Evolutionary conservation across 1,140 invertebrate genomes (phyloP).

Genomic region (Andricus grossulariae): DNA sequence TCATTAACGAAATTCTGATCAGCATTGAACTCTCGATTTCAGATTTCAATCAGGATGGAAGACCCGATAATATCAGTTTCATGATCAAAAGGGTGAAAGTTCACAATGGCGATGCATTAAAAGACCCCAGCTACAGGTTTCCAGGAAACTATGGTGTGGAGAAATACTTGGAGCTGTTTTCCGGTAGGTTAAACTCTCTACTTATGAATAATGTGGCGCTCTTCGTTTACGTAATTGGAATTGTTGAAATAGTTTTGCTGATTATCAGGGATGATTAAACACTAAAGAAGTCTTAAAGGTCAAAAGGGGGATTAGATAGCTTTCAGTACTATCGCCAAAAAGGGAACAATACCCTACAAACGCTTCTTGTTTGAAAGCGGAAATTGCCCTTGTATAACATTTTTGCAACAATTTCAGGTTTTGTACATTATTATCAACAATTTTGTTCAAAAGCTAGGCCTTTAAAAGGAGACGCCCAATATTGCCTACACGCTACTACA

Average conservation of each 20-base stretch:
- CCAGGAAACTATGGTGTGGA: constrained; percentile 95
- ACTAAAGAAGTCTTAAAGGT: background rate
- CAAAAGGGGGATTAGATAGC: constrained; percentile 34
- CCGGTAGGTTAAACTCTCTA: constrained; percentile 79
- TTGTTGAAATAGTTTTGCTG: constrained; percentile 46
- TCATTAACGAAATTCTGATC: background rate
- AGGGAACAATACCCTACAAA: background rate
- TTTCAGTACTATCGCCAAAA: background rate
- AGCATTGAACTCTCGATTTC: constrained; percentile 61
- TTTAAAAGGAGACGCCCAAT: no score
- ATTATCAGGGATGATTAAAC: constrained; percentile 46
- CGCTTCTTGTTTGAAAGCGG: background rate
- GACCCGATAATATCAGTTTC: constrained; percentile 94
- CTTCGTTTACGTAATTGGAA: constrained; percentile 49
- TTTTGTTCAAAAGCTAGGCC: no score
- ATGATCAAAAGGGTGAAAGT: constrained; percentile 98
- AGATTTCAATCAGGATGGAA: constrained; percentile 96
- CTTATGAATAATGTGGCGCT: constrained; percentile 30
- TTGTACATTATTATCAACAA: no score
- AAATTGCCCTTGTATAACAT: no score
- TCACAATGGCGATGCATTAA: constrained; percentile 88
- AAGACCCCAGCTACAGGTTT: constrained; percentile 91
- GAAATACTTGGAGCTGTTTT: constrained; percentile 95
- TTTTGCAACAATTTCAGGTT: no score
- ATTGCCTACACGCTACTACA: no score